Percentiles rank a stretch among this genome's conserved stretches.
Evolutionary conservation across 2,797 vertebrate species (phyloP).

Genomic region (Aeoliscus strigatus): DNA sequence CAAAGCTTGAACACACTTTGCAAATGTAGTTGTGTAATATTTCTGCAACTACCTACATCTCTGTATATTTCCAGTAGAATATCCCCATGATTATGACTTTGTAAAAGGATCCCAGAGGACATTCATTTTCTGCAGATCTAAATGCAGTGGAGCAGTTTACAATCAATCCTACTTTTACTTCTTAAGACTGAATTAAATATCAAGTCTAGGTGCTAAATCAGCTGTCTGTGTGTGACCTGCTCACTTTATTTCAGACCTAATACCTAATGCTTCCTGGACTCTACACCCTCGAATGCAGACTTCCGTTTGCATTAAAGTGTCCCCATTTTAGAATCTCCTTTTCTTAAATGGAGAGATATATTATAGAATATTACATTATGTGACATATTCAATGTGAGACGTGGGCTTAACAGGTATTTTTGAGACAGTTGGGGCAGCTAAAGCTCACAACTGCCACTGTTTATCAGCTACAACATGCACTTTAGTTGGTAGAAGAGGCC

Average conservation of each 20-base stretch:
- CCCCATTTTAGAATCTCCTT: neutral
- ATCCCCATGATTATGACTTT: neutral
- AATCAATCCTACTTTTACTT: too few species aligned
- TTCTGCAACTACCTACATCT: constrained; percentile 1
- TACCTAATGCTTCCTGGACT: too few species aligned
- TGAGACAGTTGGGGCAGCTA: neutral
- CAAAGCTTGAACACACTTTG: constrained; percentile 1
- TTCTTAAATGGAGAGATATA: too few species aligned
- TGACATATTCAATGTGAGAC: constrained; percentile 3
- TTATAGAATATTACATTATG: too few species aligned
- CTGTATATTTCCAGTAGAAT: constrained; percentile 4
- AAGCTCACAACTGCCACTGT: constrained; percentile 7
- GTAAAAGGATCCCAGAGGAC: constrained; percentile 2
- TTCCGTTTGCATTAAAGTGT: too few species aligned
- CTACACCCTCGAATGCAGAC: too few species aligned
- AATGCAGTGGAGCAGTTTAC: constrained; percentile 4
- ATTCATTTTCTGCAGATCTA: constrained; percentile 3
- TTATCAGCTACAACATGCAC: constrained; percentile 6
- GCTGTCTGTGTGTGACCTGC: too few species aligned
- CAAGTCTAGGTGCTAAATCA: too few species aligned
- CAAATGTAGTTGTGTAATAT: neutral
- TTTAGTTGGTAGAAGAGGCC: neutral
- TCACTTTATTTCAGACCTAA: too few species aligned
- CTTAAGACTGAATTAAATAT: too few species aligned
- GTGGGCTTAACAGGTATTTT: constrained; percentile 20